Base-by-base conservation (phyloP, 2,113 vertebrate genomes). In the Gadus macrocephalus region DNA sequence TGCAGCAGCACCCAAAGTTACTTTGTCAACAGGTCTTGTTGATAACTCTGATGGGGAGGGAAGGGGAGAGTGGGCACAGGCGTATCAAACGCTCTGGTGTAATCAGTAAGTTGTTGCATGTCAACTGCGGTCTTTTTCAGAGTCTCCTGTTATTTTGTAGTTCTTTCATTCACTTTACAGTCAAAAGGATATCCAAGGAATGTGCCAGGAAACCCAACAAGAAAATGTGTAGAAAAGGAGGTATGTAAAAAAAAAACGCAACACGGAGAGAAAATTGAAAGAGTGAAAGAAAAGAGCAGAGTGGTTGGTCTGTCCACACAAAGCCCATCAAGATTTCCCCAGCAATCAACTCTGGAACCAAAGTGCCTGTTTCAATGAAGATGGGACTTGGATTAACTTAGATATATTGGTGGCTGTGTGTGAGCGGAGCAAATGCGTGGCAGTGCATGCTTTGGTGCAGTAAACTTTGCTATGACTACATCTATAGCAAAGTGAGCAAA, bases 151-250 rank as follows among this genome's bases (percentile, higher is more conserved):
- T 98, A 98, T 98, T 98, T 96, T 98, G 95, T 94, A 98, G 97
- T 98, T 93, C 98, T 87, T 95, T 93, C 95, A 96, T 98, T 98
- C 95, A 98, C 97, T 98, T 98, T 96, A 95, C 97, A 98, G 97
- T 98, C 96, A 98, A 98, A 94, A 96, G 97, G 95, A 98, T 98
- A 98, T 98, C 97, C 95, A 98, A 98, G 97, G 97, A 98, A 97
- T 98, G 97, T 94, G 94, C 96, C 94, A 94, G 96, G 97, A 98
- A 98, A 95, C 96, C 97, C 95, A 98, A 98, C 96, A 99, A 98
- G 96, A 99, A 98, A 99, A 98, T 99, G 92, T 99, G 97, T 99
- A 99, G 96, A 93, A 98, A 98, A 99, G 97, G 96, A 98, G 97
- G 97, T 98, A 99, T 95, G 97, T 98, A 97, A 92, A 93, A 90